Evolutionary conservation across 2,113 vertebrate species (phyloP), one percentile per base, ranked within the genome.

Genomic region (Podarcis cretensis): DNA sequence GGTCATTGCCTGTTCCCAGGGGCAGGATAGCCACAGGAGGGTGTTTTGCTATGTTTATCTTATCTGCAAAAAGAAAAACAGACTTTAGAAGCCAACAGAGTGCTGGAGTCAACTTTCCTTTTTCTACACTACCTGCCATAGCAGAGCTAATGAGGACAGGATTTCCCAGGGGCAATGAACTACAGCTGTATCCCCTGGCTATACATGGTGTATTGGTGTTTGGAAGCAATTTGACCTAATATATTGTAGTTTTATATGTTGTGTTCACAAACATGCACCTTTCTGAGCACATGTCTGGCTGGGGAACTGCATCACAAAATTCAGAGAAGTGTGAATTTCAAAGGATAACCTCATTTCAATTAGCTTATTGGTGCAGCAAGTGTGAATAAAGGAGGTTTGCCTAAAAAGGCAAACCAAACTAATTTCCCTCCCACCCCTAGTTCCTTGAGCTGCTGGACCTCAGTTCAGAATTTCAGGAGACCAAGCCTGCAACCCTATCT

Each of bases 1-100:
- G 96, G 94, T 98, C 97, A 1, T 98, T 98, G 89, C 97, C 97
- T 0, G 97, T 97, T 20, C 97, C 97, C 78, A 98, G 93, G 37
- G 97, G 97, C 89, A 98, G 96, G 59, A 98, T 90, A 0, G 97
- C 97, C 89, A 98, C 96, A 0, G 97, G 96, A 0, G 97, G 97
- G 81, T 97, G 97, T 90, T 97, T 97, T 71, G 71, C 68, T 35
- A 97, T 88, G 84, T 95, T 96, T 0, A 96, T 95, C 73, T 97
- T 98, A 90, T 97, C 97, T 98, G 95, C 13, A 94, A 43, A 88
- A 76, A 76, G 20, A 91, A 59, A 81, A 92, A 88, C 35, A 91
- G 71, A 87, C 0, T 1, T 71, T 21, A 83, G 66, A 32, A 73
- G 75, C 85, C 63, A 43, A 32, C 84, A 32, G 27, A 30, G 27